phyloP scores from a whole-genome alignment of 2,888 invertebrate species.

The Disparrhopalites patrizii region DNA sequence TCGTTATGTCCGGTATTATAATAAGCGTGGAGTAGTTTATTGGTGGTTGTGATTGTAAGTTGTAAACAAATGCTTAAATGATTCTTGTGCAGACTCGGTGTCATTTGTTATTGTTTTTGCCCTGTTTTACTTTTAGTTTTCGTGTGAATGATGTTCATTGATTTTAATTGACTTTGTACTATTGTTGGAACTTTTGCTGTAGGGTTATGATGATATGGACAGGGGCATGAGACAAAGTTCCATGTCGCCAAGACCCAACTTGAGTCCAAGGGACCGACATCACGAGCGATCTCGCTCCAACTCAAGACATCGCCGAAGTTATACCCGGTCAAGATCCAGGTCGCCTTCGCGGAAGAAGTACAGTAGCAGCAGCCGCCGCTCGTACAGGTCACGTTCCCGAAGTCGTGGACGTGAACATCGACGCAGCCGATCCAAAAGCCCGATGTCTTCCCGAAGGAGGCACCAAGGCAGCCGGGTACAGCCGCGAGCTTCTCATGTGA shows the following conservation, averaged over 20 bases:
- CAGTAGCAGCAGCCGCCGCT: slow-evolving; percentile 3
- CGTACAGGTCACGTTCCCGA: background rate
- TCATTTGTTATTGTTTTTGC: too few relatives aligned
- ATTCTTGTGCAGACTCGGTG: too few relatives aligned
- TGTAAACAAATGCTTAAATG: too few relatives aligned
- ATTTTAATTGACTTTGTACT: too few relatives aligned
- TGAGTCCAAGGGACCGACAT: slow-evolving; percentile 11
- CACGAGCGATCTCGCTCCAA: slow-evolving; percentile 9
- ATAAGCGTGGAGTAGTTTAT: too few relatives aligned
- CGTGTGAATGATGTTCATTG: too few relatives aligned
- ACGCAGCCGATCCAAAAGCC: background rate
- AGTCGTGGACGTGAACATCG: background rate
- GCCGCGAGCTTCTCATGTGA: slow-evolving; percentile 4
- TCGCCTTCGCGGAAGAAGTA: slow-evolving; percentile 15
- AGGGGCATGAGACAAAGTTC: background rate
- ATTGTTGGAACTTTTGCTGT: background rate
- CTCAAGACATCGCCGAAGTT: slow-evolving; percentile 12
- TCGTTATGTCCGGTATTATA: too few relatives aligned
- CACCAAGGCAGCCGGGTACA: slow-evolving; percentile 10
- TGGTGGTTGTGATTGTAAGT: too few relatives aligned
- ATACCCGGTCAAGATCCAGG: slow-evolving; percentile 19
- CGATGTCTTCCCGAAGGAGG: slow-evolving; percentile 8
- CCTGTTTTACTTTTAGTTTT: too few relatives aligned
- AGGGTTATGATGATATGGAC: slow-evolving; percentile 23
- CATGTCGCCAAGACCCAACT: slow-evolving; percentile 11